A percentile compares a stretch with the other conserved stretches of the same genome.
Evolutionary conservation across 2,113 vertebrate species (phyloP).

Genomic region (Alces alces): DNA sequence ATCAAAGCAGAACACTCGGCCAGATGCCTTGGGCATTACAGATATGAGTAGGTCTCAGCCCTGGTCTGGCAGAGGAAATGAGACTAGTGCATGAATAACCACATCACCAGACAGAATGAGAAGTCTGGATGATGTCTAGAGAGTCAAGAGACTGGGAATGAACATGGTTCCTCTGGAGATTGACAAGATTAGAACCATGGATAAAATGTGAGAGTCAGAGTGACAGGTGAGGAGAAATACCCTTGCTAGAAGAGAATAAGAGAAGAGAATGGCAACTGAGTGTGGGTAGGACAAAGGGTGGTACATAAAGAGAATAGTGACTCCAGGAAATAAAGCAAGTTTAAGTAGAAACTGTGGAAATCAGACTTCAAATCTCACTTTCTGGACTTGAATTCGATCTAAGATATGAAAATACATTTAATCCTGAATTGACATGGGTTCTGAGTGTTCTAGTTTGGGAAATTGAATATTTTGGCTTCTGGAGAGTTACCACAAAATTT

Average conservation of each 20-base stretch:
- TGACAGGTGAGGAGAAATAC: neutral
- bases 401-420: conserved; percentile 5
- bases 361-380: neutral
- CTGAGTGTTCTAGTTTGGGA: neutral
- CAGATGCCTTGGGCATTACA: neutral
- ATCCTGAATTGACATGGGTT: neutral
- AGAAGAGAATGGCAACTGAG: neutral
- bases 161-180: neutral
- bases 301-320: neutral
- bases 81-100: neutral
- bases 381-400: neutral
- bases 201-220: neutral
- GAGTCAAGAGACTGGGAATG: neutral
- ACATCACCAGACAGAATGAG: neutral
- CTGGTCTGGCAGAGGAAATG: neutral
- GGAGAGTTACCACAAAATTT: neutral
- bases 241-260: neutral
- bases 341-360: neutral
- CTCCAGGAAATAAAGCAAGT: neutral
- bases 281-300: neutral
- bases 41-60: neutral
- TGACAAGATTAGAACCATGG: neutral
- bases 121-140: neutral
- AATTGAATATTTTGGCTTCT: neutral
- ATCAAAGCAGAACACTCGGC: neutral